A percentile compares a stretch with the other conserved stretches of the same genome.
phyloP scores from a whole-genome alignment of 1,140 invertebrate genomes.

The Polypedilum vanderplanki region DNA sequence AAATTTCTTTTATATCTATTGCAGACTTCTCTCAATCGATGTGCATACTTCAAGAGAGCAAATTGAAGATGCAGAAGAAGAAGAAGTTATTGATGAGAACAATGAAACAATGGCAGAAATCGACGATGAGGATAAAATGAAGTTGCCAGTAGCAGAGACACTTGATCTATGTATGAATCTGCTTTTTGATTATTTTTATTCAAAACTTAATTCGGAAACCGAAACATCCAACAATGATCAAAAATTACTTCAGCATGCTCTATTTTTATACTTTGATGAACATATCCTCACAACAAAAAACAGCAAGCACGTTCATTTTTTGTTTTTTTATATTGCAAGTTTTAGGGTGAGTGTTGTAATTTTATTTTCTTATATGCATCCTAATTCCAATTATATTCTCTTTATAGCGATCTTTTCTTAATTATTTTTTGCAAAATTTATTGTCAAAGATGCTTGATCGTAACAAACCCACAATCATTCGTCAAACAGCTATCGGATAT shows the following conservation, averaged over 20 bases:
- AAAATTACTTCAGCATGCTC: background rate
- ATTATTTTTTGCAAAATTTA: slow-evolving; percentile 62
- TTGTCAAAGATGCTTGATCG: slow-evolving; percentile 68
- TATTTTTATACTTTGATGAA: slow-evolving; percentile 53
- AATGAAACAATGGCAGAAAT: slow-evolving; percentile 40
- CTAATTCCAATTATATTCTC: background rate
- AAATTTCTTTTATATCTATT: slow-evolving; percentile 34
- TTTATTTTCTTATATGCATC: slow-evolving; percentile 8
- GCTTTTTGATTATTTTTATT: slow-evolving; percentile 52
- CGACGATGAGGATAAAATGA: slow-evolving; percentile 35
- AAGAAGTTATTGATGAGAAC: slow-evolving; percentile 40
- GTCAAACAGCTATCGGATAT: slow-evolving; percentile 65
- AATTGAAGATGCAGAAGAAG: slow-evolving; percentile 45
- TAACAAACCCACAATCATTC: slow-evolving; percentile 54
- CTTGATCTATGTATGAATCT: slow-evolving; percentile 59
- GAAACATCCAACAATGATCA: background rate
- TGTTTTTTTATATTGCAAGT: slow-evolving; percentile 37
- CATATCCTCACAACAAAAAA: slow-evolving; percentile 65
- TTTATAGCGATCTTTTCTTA: slow-evolving; percentile 47
- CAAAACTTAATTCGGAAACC: slow-evolving; percentile 29
- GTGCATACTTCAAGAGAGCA: slow-evolving; percentile 53
- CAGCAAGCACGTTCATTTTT: slow-evolving; percentile 69
- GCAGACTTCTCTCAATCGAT: slow-evolving; percentile 60
- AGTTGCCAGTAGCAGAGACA: slow-evolving; percentile 48
- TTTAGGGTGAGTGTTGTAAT: slow-evolving; percentile 7